Evolutionary conservation across 2,888 invertebrate species (phyloP).

Genomic region (Dasysyrphus tricinctus): DNA sequence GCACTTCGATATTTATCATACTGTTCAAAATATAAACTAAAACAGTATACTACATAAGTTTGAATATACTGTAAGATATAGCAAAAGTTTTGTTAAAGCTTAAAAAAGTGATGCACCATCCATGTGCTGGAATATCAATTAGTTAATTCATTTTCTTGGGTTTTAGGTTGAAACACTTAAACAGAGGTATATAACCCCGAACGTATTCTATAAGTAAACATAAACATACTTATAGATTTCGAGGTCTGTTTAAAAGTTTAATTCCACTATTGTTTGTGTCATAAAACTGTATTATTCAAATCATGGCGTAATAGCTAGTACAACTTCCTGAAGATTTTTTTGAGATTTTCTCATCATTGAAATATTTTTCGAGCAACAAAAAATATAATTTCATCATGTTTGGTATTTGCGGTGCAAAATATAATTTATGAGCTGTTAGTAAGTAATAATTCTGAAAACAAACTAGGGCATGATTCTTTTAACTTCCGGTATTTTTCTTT

Average conservation of each 20-base stretch:
- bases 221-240: constrained; percentile 5
- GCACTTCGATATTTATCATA: constrained; percentile 6
- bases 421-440: not conserved
- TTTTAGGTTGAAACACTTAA: not conserved
- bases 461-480: not conserved
- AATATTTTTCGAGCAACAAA: constrained; percentile 8
- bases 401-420: not conserved
- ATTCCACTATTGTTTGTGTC: constrained; percentile 12
- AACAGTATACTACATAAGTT: not conserved
- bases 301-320: not conserved
- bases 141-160: constrained; percentile 11
- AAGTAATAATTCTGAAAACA: not conserved
- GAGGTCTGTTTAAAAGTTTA: constrained; percentile 29
- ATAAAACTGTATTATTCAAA: constrained; percentile 29
- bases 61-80: constrained; percentile 23
- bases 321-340: constrained; percentile 3
- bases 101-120: constrained; percentile 21
- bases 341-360: constrained; percentile 21
- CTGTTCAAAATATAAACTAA: constrained; percentile 8
- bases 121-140: constrained; percentile 22
- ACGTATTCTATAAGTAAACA: constrained; percentile 4
- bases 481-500: constrained; percentile 7
- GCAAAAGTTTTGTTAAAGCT: not conserved
- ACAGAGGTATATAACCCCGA: constrained; percentile 26
- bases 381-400: constrained; percentile 24